Base-by-base conservation (phyloP, 2,888 invertebrate species). In the Drosophila siamana region DNA sequence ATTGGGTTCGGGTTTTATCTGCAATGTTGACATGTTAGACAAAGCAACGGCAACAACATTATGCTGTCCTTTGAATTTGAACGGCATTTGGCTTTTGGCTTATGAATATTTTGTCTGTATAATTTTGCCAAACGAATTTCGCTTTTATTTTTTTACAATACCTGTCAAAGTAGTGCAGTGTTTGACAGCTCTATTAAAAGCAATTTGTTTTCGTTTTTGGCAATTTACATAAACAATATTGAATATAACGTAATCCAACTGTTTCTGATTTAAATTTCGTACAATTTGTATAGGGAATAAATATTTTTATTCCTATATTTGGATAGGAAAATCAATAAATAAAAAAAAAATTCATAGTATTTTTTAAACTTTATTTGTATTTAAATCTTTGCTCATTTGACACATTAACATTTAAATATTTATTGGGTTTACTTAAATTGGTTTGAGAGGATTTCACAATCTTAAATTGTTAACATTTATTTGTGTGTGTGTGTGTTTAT, bases 1-100 rank as follows among this genome's bases (percentile, higher is more conserved):
- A 52, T 69, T 15, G 40, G 16, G 36, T 46, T 22, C 40, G 40
- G 57, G 13, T 33, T 36, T 38, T 43, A 60, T 36, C 59, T 56
- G 66, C 69, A 67, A 70, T 81, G 65, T 65, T 77, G 28, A 64
- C 55, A 78, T 73, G 74, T 84, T 74, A 59, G 24, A 22, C 22
- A 24, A 40, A 46, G 41, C 54, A 48, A 44, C 38, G 54, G 8
- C 50, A 50, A 50, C 36, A 59, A 16, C 44, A 30, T n/a, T 3
- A 22, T 30, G 15, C 5, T 54, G 6, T 4, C 41, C 33, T 69
- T 52, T 57, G 36, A 36, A 36, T 13, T 52, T 57, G 36, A 13
- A 36, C 13, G 61, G 69, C 70, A 69, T 66, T 70, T 64, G 19
- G 19, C 54, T n/a, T n/a, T n/a, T 28, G 52, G 33, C 38, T 61